phyloP scores from a whole-genome alignment of 2,888 invertebrate genomes.

The Temnothorax ravouxi region DNA sequence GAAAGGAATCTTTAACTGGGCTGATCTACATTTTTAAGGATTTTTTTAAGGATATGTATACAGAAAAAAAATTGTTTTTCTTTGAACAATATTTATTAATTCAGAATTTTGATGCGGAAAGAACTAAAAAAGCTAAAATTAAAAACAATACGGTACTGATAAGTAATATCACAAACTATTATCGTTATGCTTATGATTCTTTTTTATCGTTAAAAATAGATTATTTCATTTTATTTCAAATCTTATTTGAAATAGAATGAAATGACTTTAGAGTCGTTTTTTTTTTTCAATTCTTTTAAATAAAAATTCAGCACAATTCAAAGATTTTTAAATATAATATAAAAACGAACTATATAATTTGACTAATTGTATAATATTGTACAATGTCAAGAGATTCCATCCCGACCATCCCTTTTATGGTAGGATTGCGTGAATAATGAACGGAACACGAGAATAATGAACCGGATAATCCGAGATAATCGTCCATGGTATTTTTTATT shows the following conservation, averaged over 20 bases:
- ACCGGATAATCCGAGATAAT: background rate
- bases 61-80: background rate
- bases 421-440: background rate
- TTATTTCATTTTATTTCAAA: background rate
- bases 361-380: background rate
- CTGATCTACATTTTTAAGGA: background rate
- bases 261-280: background rate
- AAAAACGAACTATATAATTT: conserved; percentile 4
- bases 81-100: background rate
- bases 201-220: background rate
- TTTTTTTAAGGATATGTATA: background rate
- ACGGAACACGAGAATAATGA: background rate
- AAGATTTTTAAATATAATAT: background rate
- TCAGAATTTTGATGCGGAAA: background rate
- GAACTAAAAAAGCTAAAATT: background rate
- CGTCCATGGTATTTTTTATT: background rate
- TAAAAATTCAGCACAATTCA: background rate
- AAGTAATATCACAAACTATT: background rate
- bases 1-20: background rate
- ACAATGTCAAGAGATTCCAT: background rate
- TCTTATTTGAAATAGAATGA: background rate
- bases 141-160: background rate
- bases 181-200: background rate
- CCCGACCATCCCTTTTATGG: background rate
- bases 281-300: background rate